These are phyloP conservation scores for Poeciliopsis paucimaculata DNA, from an alignment of 2,797 vertebrate genomes.

Conservation along the genomic window DNA sequence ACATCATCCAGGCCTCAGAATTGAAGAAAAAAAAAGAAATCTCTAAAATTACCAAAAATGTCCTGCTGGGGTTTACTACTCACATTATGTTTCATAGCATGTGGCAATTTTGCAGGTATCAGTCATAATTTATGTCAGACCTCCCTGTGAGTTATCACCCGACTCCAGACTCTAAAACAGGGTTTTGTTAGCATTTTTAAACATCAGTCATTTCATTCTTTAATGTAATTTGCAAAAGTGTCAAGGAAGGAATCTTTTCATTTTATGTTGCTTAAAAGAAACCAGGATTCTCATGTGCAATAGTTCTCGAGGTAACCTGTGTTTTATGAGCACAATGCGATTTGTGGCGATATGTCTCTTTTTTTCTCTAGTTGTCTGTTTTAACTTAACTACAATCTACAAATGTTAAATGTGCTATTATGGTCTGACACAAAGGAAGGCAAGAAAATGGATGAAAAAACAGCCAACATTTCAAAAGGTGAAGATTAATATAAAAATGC, in stretches of 20 bases:
- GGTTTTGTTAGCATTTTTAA: background rate
- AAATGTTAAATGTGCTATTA: background rate
- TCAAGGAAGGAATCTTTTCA: background rate
- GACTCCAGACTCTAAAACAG: slow-evolving; percentile 8
- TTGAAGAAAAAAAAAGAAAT: background rate
- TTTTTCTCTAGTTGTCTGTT: background rate
- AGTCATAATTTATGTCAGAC: background rate
- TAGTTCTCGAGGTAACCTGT: background rate
- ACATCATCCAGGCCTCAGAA: slow-evolving; percentile 4
- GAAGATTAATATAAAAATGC: no score
- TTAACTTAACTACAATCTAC: background rate
- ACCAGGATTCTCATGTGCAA: background rate
- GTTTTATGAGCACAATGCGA: background rate
- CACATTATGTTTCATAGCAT: slow-evolving; percentile 3
- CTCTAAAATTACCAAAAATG: slow-evolving; percentile 13
- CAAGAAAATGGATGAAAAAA: background rate
- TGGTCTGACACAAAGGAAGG: background rate
- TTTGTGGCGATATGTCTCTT: background rate
- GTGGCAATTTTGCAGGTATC: slow-evolving; percentile 8
- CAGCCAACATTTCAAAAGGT: background rate
- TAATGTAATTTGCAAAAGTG: background rate
- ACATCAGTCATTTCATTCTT: background rate
- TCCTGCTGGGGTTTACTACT: background rate
- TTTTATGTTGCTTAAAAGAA: background rate
- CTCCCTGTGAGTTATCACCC: background rate